Percentiles rank a stretch among this genome's conserved stretches.
Evolutionary conservation across 1,140 invertebrate species (phyloP).

Genomic region (Polypedilum pembai): DNA sequence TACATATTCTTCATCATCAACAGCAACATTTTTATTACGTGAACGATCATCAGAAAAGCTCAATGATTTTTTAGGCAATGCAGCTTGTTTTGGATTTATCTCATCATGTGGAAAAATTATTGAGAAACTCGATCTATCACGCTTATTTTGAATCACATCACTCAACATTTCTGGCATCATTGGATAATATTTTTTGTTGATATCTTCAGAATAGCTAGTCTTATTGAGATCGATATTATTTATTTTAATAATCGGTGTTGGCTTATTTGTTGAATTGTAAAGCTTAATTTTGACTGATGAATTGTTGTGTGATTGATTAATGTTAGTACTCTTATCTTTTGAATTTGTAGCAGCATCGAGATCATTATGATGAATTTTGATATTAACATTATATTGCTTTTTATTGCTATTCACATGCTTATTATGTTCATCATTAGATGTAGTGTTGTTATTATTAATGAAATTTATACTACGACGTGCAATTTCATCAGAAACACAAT

Average conservation of each 20-base stretch:
- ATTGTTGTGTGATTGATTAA: not conserved
- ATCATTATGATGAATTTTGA: conserved; percentile 24
- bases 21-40: not conserved
- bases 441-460: not conserved
- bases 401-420: not conserved
- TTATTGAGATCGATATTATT: conserved; percentile 12
- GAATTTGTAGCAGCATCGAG: not conserved
- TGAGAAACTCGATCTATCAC: not conserved
- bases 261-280: not conserved
- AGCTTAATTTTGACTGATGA: not conserved
- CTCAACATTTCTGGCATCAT: conserved; percentile 20
- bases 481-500: not conserved
- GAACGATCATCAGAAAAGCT: too few relatives aligned
- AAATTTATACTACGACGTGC: not conserved
- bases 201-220: not conserved
- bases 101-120: not conserved
- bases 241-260: not conserved
- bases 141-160: conserved; percentile 4
- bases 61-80: too few relatives aligned
- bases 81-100: not conserved
- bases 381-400: conserved; percentile 10
- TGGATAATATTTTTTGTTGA: conserved; percentile 25
- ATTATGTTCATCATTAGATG: not conserved
- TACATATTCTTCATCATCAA: not conserved
- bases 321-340: not conserved